These are phyloP conservation scores for Pseudochromis fuscus DNA, from an alignment of 2,797 vertebrate genomes.

Conservation along the genomic window DNA sequence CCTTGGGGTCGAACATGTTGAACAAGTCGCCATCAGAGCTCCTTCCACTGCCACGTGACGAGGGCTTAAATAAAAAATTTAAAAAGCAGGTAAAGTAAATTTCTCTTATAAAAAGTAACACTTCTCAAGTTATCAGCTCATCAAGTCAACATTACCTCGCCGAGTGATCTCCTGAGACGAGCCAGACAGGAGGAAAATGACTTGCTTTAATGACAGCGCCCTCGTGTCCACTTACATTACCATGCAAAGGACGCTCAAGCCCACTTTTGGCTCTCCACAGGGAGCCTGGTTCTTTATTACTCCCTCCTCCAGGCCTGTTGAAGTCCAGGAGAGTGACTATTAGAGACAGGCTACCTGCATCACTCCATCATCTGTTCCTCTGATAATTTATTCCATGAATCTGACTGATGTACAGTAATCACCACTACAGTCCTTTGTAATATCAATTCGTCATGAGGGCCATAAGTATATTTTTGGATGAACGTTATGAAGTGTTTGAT, in stretches of 20 bases:
- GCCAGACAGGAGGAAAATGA: neutral
- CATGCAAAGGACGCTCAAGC: neutral
- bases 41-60: too few species aligned
- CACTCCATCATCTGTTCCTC: neutral
- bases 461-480: neutral
- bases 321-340: neutral
- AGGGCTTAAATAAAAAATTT: too few species aligned
- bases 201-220: constrained; percentile 6
- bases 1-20: too few species aligned
- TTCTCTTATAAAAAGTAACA: neutral
- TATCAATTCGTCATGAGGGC: neutral
- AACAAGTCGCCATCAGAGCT: too few species aligned
- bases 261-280: neutral
- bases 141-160: neutral
- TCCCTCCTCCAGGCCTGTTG: neutral
- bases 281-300: neutral
- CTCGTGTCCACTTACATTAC: constrained; percentile 16
- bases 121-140: neutral
- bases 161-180: neutral
- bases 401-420: constrained; percentile 5
- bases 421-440: neutral
- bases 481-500: neutral
- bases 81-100: too few species aligned
- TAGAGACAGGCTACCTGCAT: neutral
- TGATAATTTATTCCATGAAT: constrained; percentile 14